These are phyloP conservation scores for Pseudorectes ferrugineus DNA, from an alignment of 2,113 vertebrate genomes.

Conservation along the genomic window DNA sequence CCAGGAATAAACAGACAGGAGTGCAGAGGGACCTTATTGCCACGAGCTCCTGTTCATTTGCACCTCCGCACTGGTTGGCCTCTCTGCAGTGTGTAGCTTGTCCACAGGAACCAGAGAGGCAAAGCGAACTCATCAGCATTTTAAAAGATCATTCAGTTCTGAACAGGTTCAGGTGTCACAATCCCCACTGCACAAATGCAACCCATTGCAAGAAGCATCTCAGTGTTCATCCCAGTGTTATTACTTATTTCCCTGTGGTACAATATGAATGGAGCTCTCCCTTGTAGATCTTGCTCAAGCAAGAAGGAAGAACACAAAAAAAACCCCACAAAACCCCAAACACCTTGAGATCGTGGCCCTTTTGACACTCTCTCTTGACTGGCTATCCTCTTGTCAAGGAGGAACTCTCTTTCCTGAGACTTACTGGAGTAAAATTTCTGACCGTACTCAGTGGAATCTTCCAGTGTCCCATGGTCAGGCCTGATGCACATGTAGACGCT, in stretches of 20 bases:
- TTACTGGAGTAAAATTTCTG: background rate
- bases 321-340: background rate
- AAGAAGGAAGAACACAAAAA: background rate
- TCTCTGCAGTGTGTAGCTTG: background rate
- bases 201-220: background rate
- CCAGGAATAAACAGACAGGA: background rate
- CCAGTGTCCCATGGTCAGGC: rapidly evolving
- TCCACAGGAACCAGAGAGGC: background rate
- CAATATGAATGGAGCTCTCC: background rate
- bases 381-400: background rate
- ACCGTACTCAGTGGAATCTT: background rate
- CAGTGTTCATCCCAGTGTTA: background rate
- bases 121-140: background rate
- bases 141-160: background rate
- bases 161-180: background rate
- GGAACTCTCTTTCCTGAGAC: background rate
- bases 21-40: background rate
- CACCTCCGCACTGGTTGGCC: background rate
- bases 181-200: background rate
- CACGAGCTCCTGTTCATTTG: background rate
- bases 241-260: background rate
- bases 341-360: background rate
- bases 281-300: background rate
- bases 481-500: rapidly evolving
- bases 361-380: background rate